These are phyloP conservation scores for Catocala sponsa DNA, from an alignment of 2,888 invertebrate genomes.

Conservation along the genomic window DNA sequence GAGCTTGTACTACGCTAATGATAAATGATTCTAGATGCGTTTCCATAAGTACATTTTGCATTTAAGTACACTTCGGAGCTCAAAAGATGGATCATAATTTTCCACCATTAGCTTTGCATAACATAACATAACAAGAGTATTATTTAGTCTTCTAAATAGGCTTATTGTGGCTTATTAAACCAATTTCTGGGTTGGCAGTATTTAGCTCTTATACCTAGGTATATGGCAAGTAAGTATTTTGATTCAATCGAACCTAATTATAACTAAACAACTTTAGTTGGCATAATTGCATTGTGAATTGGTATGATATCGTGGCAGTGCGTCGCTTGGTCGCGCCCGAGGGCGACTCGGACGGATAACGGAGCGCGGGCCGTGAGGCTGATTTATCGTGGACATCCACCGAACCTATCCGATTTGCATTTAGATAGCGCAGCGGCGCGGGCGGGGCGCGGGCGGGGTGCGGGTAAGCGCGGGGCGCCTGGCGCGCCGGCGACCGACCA, in stretches of 20 bases:
- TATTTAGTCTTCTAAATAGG: constrained; percentile 26
- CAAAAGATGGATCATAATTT: constrained; percentile 56
- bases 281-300: constrained; percentile 53
- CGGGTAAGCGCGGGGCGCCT: constrained; percentile 45
- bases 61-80: constrained; percentile 58
- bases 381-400: constrained; percentile 85
- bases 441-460: constrained; percentile 53
- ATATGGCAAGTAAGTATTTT: not conserved
- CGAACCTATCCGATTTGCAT: constrained; percentile 87
- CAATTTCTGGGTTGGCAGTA: not conserved
- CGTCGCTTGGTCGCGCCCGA: constrained; percentile 54
- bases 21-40: constrained; percentile 65
- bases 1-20: constrained; percentile 59
- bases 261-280: constrained; percentile 20
- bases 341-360: constrained; percentile 70
- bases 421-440: constrained; percentile 79
- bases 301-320: constrained; percentile 44
- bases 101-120: constrained; percentile 57
- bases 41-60: constrained; percentile 63
- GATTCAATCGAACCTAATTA: not conserved
- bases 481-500: constrained; percentile 50
- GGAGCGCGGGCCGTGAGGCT: constrained; percentile 72
- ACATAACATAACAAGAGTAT: constrained; percentile 43
- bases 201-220: not conserved
- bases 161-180: too few relatives aligned